A percentile compares a stretch with the other conserved stretches of the same genome.
These are phyloP conservation scores for Hirtodrosophila trivittata DNA, from an alignment of 2,888 invertebrate species.

Conservation along the genomic window DNA sequence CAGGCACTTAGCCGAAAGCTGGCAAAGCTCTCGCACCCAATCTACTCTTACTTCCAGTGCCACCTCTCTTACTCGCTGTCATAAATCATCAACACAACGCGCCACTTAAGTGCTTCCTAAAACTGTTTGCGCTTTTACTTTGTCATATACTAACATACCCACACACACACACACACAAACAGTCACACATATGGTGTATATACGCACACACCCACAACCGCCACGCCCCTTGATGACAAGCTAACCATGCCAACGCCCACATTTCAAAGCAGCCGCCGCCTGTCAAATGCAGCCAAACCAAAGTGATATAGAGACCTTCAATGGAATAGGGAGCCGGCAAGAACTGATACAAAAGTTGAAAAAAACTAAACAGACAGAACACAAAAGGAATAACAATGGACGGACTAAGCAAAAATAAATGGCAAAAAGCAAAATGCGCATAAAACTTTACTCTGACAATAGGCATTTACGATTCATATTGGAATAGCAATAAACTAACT, in stretches of 20 bases:
- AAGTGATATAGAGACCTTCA: slow-evolving; percentile 32
- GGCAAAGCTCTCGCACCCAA: slow-evolving; percentile 4
- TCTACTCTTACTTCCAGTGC: neutral
- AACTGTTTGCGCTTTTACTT: slow-evolving; percentile 73
- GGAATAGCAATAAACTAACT: slow-evolving; percentile 52
- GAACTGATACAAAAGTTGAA: slow-evolving; percentile 32
- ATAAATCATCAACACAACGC: slow-evolving; percentile 76
- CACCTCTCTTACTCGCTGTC: slow-evolving; percentile 46
- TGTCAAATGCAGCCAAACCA: slow-evolving; percentile 51
- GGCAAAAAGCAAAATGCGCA: slow-evolving; percentile 27
- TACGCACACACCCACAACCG: slow-evolving; percentile 8
- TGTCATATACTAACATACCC: slow-evolving; percentile 42
- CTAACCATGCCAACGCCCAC: slow-evolving; percentile 59
- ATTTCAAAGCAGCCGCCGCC: slow-evolving; percentile 43
- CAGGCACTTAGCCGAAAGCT: slow-evolving; percentile 61
- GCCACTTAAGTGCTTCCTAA: slow-evolving; percentile 76
- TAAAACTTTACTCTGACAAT: slow-evolving; percentile 50
- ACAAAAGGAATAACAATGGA: slow-evolving; percentile 28
- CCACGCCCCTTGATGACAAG: slow-evolving; percentile 60
- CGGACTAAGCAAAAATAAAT: slow-evolving; percentile 37
- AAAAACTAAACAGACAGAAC: slow-evolving; percentile 5
- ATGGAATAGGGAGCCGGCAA: slow-evolving; percentile 1
- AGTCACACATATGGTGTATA: neutral
- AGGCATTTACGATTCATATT: slow-evolving; percentile 46
- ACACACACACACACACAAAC: slow-evolving; percentile 2